Evolutionary conservation across 30 jellyfish, hydroid and myxozoan genomes (phyloP), one percentile per base, ranked within the genome.

Genomic region (Aurelia sp.): DNA sequence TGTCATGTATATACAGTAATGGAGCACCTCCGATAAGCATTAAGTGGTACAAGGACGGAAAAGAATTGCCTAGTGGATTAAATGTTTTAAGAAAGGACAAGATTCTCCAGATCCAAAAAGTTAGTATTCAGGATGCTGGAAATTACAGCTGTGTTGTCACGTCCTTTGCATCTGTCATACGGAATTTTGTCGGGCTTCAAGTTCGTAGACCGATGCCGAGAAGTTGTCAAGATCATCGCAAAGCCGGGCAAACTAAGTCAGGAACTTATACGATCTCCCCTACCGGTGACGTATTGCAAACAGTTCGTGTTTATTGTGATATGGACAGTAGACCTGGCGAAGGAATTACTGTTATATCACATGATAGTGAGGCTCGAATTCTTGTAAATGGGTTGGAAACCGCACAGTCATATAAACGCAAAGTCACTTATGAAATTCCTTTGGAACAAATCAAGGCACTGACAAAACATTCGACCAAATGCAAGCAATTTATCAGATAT

Each of bases 271-370:
- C 1, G 3, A 67, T 81, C 16, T 63, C 52, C 52, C 68, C 84
- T 9, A 44, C 55, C 9, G 13, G 12, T 2, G 24, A 20, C 10
- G 13, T 2, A 5, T 13, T n/a, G 8, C 17, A 24, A 47, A 55
- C 77, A 6, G 75, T 51, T 68, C 77, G 3, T 2, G 91, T 81
- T 15, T 81, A 41, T 50, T 81, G 91, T 33, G 91, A 81, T 35
- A 81, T 81, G 91, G 52, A 17, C 27, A 66, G 91, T 74, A 57
- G 19, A 58, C 30, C 12, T 4, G 76, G 63, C 13, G 63, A 19
- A 4, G 91, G 91, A 0, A 75, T 81, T 30, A 81, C 91, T 9
- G 76, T 81, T 15, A 59, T 81, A n/a, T 81, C 91, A 20, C 91
- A 81, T 41, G 91, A 81, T 57, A 81, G 91, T 31, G 91, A 81